Conservation (phyloP, 2,888 invertebrate genomes). For the Hydrotaea cyrtoneurina region DNA sequence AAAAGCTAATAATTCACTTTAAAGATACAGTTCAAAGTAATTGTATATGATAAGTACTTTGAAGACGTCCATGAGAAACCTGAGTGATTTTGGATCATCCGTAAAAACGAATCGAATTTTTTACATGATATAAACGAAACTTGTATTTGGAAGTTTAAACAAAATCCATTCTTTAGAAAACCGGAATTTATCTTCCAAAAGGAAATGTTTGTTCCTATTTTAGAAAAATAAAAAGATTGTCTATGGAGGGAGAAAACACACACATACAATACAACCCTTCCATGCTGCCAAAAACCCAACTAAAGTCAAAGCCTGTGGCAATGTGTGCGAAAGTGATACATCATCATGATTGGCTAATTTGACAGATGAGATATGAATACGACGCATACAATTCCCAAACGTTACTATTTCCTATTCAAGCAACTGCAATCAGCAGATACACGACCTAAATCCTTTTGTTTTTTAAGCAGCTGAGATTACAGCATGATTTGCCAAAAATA, state of each 20-base stretch:
- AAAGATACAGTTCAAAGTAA: too few species aligned
- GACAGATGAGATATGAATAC: conserved; percentile 62
- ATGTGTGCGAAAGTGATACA: conserved; percentile 71
- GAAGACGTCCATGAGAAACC: too few species aligned
- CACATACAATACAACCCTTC: conserved; percentile 18
- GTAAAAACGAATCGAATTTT: too few species aligned
- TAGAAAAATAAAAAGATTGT: background rate
- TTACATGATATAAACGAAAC: too few species aligned
- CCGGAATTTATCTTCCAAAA: background rate
- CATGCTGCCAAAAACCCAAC: background rate
- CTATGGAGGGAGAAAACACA: background rate
- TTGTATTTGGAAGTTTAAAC: too few species aligned
- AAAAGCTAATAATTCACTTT: too few species aligned
- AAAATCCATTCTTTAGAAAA: too few species aligned
- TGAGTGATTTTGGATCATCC: too few species aligned
- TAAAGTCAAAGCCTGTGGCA: background rate
- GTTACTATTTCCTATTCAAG: conserved; percentile 23
- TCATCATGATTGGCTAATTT: conserved; percentile 75
- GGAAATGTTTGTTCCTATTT: background rate
- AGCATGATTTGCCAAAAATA: conserved; percentile 68
- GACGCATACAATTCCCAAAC: conserved; percentile 49
- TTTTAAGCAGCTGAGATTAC: conserved; percentile 70
- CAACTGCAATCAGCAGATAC: conserved; percentile 31
- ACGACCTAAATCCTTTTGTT: conserved; percentile 54
- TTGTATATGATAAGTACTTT: too few species aligned